These are phyloP conservation scores for Sebastes alutus DNA, from an alignment of 2,797 vertebrate genomes.

Conservation along the genomic window DNA sequence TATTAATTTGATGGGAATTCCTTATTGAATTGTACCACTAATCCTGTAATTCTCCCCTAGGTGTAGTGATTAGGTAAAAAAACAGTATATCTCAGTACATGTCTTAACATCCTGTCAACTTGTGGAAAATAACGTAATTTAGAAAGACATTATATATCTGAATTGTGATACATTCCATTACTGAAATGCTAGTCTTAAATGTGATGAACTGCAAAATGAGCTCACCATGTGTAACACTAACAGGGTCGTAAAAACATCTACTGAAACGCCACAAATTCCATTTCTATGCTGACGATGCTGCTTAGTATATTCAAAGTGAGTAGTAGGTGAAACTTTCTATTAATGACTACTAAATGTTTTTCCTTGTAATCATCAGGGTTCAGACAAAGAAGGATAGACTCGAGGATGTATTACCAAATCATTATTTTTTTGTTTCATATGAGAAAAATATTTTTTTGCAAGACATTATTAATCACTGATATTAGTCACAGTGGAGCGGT, in stretches of 20 bases:
- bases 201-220: slow-evolving; percentile 23
- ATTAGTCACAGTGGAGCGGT: slow-evolving; percentile 4
- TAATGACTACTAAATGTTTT: slow-evolving; percentile 10
- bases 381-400: background rate
- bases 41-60: background rate
- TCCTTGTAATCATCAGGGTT: slow-evolving; percentile 9
- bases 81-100: background rate
- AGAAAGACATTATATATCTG: background rate
- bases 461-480: background rate
- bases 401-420: background rate
- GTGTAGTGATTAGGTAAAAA: slow-evolving; percentile 7
- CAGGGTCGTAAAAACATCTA: slow-evolving; percentile 8
- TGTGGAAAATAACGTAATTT: slow-evolving; percentile 7
- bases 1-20: background rate
- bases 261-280: slow-evolving; percentile 18
- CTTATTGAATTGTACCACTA: background rate
- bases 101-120: slow-evolving; percentile 13
- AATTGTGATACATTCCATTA: slow-evolving; percentile 61
- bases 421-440: background rate
- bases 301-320: slow-evolving; percentile 1
- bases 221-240: slow-evolving; percentile 22
- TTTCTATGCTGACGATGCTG: slow-evolving; percentile 32
- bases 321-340: slow-evolving; percentile 3
- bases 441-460: background rate
- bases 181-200: slow-evolving; percentile 38